Base-by-base conservation (phyloP, 1,140 invertebrate genomes). In the Trigoniulus corallinus region DNA sequence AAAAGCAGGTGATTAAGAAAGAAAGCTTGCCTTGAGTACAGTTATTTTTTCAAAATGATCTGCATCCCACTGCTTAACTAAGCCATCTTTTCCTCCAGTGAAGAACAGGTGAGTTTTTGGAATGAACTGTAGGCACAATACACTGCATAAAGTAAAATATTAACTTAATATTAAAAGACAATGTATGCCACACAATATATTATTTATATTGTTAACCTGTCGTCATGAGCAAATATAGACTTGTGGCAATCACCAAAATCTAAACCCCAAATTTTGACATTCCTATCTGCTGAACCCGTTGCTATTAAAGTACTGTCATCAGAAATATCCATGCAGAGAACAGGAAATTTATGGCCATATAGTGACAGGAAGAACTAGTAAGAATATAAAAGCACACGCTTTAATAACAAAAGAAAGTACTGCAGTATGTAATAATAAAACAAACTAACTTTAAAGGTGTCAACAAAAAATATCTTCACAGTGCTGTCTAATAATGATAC, bases 241-340 rank as follows among this genome's bases (percentile, higher is more conserved):
- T 68, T 71, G 48, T 62, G 58, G 56, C 75, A 78, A 67, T 99
- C 93, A 20, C 95, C 96, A 70, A 96, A 98, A 67, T 98, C 92
- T 64, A 98, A 75, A 42, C 94, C 93, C 94, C 94, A 99, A 54
- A 98, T 84, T 72, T 97, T 95, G 2, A 98, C 76, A 67, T 91
- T 95, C 21, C 92, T 76, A 70, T 99, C 96, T 0, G 82, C 82
- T 18, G 92, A 95, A 22, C 93, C 94, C 0, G 94, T 96, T 1
- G 79, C 86, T 53, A 98, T 82, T 1, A 98, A 61, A 1, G 76
- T 77, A 1, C 81, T 88, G 68, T 98, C 94, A 57, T 80, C 82
- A 1, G 85, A 91, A 56, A 98, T 94, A 63, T 98, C 93, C 72
- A 98, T 75, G 59, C 84, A 87, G 0, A 88, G 69, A 0, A 97